These are phyloP conservation scores for Clarias batrachus DNA, from an alignment of 2,113 vertebrate genomes.

Conservation along the genomic window DNA sequence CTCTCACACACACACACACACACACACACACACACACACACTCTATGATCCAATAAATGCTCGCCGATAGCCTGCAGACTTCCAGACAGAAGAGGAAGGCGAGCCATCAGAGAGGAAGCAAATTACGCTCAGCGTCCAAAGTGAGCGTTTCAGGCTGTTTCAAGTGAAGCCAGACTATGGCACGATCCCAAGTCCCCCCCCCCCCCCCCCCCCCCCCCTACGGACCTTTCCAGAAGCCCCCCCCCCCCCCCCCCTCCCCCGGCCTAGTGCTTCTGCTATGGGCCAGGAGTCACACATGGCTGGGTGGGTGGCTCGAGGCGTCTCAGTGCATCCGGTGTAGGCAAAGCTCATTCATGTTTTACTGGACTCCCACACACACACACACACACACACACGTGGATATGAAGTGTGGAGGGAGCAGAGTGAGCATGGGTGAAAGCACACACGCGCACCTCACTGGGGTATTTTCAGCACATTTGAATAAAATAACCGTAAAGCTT, in stretches of 20 bases:
- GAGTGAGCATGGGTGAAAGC: not conserved
- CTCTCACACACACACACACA: not conserved
- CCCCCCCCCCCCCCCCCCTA: not conserved
- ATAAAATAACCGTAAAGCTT: not conserved
- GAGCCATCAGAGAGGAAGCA: conserved; percentile 61
- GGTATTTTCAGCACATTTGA: not conserved
- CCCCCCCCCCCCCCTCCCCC: conserved; percentile 56
- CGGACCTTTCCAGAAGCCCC: conserved; percentile 45
- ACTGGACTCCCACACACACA: conserved; percentile 37
- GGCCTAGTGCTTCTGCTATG: conserved; percentile 55
- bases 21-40: not conserved
- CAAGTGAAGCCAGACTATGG: conserved; percentile 65
- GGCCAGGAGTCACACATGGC: conserved; percentile 60
- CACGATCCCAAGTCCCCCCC: conserved; percentile 52
- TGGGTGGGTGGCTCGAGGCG: conserved; percentile 59
- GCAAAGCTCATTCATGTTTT: conserved; percentile 49
- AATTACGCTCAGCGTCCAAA: conserved; percentile 64
- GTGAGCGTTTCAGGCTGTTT: conserved; percentile 55
- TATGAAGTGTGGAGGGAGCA: not conserved
- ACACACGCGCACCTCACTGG: not conserved
- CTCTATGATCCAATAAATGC: conserved; percentile 60
- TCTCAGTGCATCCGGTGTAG: conserved; percentile 49
- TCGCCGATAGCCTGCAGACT: conserved; percentile 61
- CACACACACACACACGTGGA: conserved; percentile 2
- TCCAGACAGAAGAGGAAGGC: conserved; percentile 54